Conservation (phyloP, 2,797 vertebrate species). For the Coilia nasus region DNA sequence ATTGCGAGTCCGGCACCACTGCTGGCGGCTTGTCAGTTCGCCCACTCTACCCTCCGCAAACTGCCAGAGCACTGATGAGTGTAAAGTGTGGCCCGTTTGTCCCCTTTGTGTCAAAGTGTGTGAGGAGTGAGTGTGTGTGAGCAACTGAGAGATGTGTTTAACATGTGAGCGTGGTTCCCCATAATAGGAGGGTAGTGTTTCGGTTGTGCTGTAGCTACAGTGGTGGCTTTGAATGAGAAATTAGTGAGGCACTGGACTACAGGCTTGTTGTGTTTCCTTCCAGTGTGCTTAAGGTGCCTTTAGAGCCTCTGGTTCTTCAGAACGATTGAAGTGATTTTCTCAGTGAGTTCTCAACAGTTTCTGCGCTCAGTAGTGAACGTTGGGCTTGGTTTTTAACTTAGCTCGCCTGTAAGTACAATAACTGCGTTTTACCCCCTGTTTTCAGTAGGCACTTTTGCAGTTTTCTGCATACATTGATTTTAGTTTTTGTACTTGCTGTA, state of each 20-base stretch:
- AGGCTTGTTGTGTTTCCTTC: neutral
- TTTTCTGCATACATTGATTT: no score
- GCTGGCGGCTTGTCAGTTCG: neutral
- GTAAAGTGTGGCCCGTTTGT: neutral
- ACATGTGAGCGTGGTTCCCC: neutral
- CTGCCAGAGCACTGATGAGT: neutral
- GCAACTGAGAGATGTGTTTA: neutral
- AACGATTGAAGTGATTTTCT: neutral
- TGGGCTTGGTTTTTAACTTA: neutral
- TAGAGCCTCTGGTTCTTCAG: neutral
- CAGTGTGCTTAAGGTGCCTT: neutral
- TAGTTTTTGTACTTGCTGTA: neutral
- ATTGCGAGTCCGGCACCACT: neutral
- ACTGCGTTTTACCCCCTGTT: no score
- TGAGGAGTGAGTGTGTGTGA: neutral
- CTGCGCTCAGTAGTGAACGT: neutral
- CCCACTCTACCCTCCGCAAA: neutral
- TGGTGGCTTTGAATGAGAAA: neutral
- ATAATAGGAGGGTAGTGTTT: neutral
- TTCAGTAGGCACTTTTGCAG: no score
- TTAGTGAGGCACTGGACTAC: neutral
- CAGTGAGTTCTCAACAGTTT: neutral
- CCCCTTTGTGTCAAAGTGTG: neutral
- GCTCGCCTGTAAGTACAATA: neutral
- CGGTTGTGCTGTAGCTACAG: neutral